Evolutionary conservation across 2,797 vertebrate species (phyloP), one percentile per base, ranked within the genome.

Genomic region (Myioborus miniatus): DNA sequence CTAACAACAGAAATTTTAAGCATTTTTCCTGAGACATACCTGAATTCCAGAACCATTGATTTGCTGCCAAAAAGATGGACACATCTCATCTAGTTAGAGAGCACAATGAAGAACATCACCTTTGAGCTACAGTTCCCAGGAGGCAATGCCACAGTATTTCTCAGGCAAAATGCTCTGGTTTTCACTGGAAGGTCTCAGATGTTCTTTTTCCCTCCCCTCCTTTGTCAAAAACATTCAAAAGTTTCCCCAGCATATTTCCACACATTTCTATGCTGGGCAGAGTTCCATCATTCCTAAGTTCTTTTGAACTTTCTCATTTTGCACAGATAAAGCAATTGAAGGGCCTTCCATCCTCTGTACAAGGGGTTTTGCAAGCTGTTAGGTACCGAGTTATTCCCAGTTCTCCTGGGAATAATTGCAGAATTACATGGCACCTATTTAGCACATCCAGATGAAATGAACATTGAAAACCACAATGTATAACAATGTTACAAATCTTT

Each of bases 151-250:
- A 1, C 44, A 36, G 27, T 14, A 59, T 19, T 65, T 44, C 53
- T 89, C 60, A 52, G 24, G 63, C 39, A 59, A 92, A 89, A 94
- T 8, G 8, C 9, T 58, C 41, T 32, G 37, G 9, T 82, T 89
- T 77, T 47, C 65, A 62, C 24, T 26, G 20, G 22, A 89, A 59
- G 4, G 27, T 46, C 65, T 80, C 56, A 60, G 11, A 67, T 53
- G 18, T 41, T 65, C 26, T 9, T 64, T 23, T 29, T 24, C 1
- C 7, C 3, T 11, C 1, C 2, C 3, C 2, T 15, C 16, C 24
- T 29, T 19, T 26, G 16, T 32, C 23, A 91, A 32, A 91, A 75
- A n/a, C 11, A 36, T 36, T 36, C 14, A 41, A 15, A 90, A 44
- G 26, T 32, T 64, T 63, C 47, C n/a, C 21, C 12, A 15, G 27